phyloP scores from a whole-genome alignment of 30 jellyfish, hydroid and myxozoan species.

The Aurelia sp. region DNA sequence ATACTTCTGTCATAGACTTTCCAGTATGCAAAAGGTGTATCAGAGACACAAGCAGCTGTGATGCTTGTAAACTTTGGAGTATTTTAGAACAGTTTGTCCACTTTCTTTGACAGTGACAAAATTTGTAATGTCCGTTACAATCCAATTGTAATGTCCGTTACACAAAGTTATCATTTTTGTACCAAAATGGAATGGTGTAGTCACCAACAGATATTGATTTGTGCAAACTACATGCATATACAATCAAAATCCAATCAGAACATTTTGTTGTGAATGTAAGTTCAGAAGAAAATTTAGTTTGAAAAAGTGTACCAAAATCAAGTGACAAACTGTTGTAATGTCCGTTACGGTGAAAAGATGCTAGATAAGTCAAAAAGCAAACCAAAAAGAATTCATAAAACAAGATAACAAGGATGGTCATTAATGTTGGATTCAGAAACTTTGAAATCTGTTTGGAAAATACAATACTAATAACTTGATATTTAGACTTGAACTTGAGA shows the following conservation, averaged over 20 bases:
- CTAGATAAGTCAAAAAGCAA: neutral
- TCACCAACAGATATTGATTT: neutral
- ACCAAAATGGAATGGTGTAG: neutral
- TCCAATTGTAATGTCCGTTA: slow-evolving; percentile 21
- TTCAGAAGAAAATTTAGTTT: slow-evolving; percentile 5
- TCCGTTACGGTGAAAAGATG: slow-evolving; percentile 6
- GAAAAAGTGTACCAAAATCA: slow-evolving; percentile 26
- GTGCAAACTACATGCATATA: slow-evolving; percentile 1
- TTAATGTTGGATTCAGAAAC: slow-evolving; percentile 16
- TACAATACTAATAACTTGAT: neutral
- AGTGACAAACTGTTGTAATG: slow-evolving; percentile 24
- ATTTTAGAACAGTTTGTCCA: slow-evolving; percentile 17
- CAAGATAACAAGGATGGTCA: neutral
- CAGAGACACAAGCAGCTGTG: no score
- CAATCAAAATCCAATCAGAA: neutral
- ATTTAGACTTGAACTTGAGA: neutral
- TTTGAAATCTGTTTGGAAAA: slow-evolving; percentile 5
- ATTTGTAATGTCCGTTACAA: slow-evolving; percentile 7
- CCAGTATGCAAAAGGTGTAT: no score
- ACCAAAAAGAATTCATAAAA: neutral
- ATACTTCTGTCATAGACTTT: no score
- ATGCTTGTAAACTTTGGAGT: neutral
- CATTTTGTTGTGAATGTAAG: neutral
- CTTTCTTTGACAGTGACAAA: slow-evolving; percentile 4
- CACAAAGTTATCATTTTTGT: slow-evolving; percentile 18